Percentiles rank a stretch among this genome's conserved stretches.
phyloP scores from a whole-genome alignment of 64 coral and sea anemone genomes.

The Actinia tenebrosa region DNA sequence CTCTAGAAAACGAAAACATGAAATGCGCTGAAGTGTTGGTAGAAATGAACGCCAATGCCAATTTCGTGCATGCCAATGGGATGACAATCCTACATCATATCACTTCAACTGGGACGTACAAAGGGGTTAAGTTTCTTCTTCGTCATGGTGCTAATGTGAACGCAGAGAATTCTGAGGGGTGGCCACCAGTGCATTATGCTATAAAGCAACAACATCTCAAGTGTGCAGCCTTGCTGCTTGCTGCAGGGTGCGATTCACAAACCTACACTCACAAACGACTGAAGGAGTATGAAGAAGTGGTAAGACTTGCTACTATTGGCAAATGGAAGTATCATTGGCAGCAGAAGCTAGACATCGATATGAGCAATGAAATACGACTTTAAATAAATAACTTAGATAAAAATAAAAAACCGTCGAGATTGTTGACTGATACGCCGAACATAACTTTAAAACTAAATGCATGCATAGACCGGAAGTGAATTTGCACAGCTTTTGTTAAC shows the following conservation, averaged over 20 bases:
- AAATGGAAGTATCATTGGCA: constrained; percentile 26
- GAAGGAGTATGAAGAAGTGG: constrained; percentile 23
- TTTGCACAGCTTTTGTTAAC: too few species aligned
- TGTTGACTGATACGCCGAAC: too few species aligned
- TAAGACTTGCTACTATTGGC: not conserved
- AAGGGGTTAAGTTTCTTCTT: constrained; percentile 36
- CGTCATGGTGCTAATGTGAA: constrained; percentile 39
- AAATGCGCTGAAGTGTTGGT: constrained; percentile 51
- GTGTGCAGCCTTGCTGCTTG: constrained; percentile 46
- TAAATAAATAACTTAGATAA: not conserved
- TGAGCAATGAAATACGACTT: not conserved
- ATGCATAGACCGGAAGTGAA: too few species aligned
- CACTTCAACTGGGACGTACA: constrained; percentile 30
- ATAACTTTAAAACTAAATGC: too few species aligned
- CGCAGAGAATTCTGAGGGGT: constrained; percentile 39
- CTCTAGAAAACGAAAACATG: constrained; percentile 44
- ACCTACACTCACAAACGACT: constrained; percentile 48
- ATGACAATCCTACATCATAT: constrained; percentile 48
- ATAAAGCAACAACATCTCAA: constrained; percentile 43
- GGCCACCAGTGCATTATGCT: constrained; percentile 52
- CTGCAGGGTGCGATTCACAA: constrained; percentile 27
- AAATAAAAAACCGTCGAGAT: too few species aligned
- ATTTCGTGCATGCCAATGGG: constrained; percentile 32
- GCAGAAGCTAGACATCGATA: constrained; percentile 3
- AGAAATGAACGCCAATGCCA: constrained; percentile 20